Base-by-base conservation (phyloP, 2,797 vertebrate species). In the Sus cebifrons region DNA sequence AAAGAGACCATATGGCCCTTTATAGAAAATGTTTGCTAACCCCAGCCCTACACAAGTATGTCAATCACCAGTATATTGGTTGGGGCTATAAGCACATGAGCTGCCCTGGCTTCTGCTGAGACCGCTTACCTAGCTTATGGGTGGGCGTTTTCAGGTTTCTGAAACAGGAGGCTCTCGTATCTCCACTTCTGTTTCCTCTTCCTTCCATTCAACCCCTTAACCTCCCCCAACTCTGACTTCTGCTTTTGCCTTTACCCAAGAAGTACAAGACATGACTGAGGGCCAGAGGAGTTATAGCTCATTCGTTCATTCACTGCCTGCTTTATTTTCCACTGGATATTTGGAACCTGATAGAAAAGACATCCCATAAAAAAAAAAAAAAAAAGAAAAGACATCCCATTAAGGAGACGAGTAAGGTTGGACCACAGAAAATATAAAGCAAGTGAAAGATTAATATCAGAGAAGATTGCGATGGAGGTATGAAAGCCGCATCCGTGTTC, bases 191-290 rank as follows among this genome's bases (percentile, higher is more conserved):
- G 56, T 79, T 52, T 95, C 70, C 78, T 77, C 25, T 89, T 65
- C 40, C 70, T 74, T 25, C 25, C 25, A 18, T 90, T 25, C 60
- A 90, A 32, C 40, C 21, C n/a, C 17, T 10, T 49, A 32, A 29
- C 12, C 54, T 89, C 29, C 52, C 70, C 36, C 36, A 91, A 89
- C 17, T 67, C 64, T 85, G 58, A 36, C 36, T 67, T 60, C 54
- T 86, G 82, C 32, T 75, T 95, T 82, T 82, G 75, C 25, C 70
- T 67, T 92, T 91, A 79, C 32, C 58, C 27, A 87, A 82, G 83
- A 87, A 71, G 60, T 74, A 32, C 27, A 85, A 85, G 67, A 81
- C 93, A 70, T 25, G 25, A 82, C 54, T 86, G 27, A 94, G 88
- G 27, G 40, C 54, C 62, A 94, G 32, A n/a, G 77, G 40, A 86